A percentile compares a stretch with the other conserved stretches of the same genome.
phyloP scores from a whole-genome alignment of 2,797 vertebrate genomes.

The Tenualosa ilisha region DNA sequence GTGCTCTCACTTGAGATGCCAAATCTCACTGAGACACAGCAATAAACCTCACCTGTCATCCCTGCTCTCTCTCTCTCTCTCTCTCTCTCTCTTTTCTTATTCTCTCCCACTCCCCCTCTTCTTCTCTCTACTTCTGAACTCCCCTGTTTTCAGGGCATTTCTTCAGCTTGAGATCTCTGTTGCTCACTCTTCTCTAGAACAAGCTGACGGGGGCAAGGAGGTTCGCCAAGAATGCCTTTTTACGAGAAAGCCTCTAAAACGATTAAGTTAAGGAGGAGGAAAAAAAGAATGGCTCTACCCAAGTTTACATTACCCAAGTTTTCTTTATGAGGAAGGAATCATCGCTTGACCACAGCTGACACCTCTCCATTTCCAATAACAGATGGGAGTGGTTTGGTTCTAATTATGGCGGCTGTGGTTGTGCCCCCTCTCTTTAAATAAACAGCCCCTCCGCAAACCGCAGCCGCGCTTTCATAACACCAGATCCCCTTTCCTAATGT shows the following conservation, averaged over 20 bases:
- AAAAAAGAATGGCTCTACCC: constrained; percentile 31
- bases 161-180: not conserved
- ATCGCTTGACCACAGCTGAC: constrained; percentile 63
- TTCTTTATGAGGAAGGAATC: constrained; percentile 52
- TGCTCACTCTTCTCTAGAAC: not conserved
- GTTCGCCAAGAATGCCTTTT: constrained; percentile 4
- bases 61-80: constrained; percentile 24
- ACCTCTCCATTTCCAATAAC: constrained; percentile 67
- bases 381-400: constrained; percentile 68
- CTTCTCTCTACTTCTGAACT: not conserved
- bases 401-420: constrained; percentile 65
- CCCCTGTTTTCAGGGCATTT: not conserved
- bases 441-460: constrained; percentile 63
- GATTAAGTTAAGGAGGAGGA: not conserved
- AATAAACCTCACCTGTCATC: constrained; percentile 59
- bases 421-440: constrained; percentile 72
- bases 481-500: constrained; percentile 57
- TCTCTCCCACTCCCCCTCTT: not conserved
- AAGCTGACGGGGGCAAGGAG: not conserved
- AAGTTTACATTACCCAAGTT: constrained; percentile 56
- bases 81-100: not conserved
- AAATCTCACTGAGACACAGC: constrained; percentile 41
- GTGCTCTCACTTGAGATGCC: constrained; percentile 45
- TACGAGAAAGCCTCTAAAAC: constrained; percentile 7
- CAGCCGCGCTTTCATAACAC: constrained; percentile 59